Base-by-base conservation (phyloP, 2,888 invertebrate species). In the Pheosia tremula region DNA sequence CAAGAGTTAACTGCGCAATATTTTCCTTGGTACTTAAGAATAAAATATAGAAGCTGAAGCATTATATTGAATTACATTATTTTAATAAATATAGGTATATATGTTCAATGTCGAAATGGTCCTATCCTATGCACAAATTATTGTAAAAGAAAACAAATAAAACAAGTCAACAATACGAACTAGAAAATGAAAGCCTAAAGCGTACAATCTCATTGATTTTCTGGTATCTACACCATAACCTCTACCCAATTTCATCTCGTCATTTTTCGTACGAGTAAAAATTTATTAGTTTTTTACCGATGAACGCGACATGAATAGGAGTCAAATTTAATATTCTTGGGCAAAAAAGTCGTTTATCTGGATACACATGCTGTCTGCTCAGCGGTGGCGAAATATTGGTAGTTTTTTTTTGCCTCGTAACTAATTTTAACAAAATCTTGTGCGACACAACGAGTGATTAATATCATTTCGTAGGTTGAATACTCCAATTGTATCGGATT, bases 251-350 rank as follows among this genome's bases (percentile, higher is more conserved):
- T 63, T 38, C 13, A 9, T 36, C 41, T 45, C 43, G 57, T 71
- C 63, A 62, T 66, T 68, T 36, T 63, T 57, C 38, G 45, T 58
- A 56, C 54, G 62, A 49, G 37, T 47, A 59, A 60, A 53, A 49
- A 71, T 71, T 71, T 71, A 69, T 64, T 63, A 41, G 50, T 7
- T 59, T 60, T 58, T 63, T 61, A 64, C 43, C 56, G 60, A 47
- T 54, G 58, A 64, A 64, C 64, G 47, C 54, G 57, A 37, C 63
- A 56, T 38, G 62, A 60, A 72, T 72, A 24, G 58, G 53, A 58
- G 57, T 61, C 56, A 66, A 71, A 71, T 71, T 49, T 64, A 71
- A 63, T 68, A 68, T 64, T 63, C 43, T 66, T 38, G 54, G 57
- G 62, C 37, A 55, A 64, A 57, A 60, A 62, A 61, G 13, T 13